Base-by-base conservation (phyloP, 2,113 vertebrate species). In the Gymnocephalus cernua region DNA sequence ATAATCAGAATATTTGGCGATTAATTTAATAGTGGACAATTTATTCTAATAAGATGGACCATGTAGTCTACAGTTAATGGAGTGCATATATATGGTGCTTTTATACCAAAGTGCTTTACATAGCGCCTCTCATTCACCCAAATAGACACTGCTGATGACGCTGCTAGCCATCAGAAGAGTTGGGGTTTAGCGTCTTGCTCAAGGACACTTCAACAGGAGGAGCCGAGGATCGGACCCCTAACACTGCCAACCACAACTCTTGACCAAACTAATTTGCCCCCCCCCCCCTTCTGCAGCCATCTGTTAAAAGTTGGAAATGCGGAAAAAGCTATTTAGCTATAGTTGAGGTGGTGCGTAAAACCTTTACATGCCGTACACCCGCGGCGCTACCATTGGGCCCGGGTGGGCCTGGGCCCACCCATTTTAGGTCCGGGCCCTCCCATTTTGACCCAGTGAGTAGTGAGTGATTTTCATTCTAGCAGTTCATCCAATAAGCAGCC, bases 181-280 rank as follows among this genome's bases (percentile, higher is more conserved):
- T 44, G 45, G 14, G 32, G 19, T 54, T 62, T 6, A 61, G 47
- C 25, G 1, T 54, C 48, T 54, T 38, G 23, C 21, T 62, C 14
- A 35, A 45, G 19, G 41, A 57, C 25, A 25, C n/a, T 14, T 12
- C 3, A 53, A 53, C 44, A 35, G 29, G 1, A 53, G 27, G 15
- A 19, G 7, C 14, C 11, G 2, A 0, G 25, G 18, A 32, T 23
- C 12, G 21, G 25, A 78, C 35, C 9, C 18, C 6, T 48, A 65
- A 8, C 19, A 23, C 32, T 0, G 1, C 23, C 53, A 38, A 7
- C 48, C 21, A 45, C 21, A 66, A 44, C 23, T 56, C 35, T 74
- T 84, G n/a, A 66, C 48, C 77, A 71, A 47, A 3, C 1, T 6
- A 2, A 66, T 80, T 76, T 73, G n/a, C 27, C 38, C 57, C 38